Evolutionary conservation across 2,888 invertebrate species (phyloP).

Genomic region (Arrhopalites spinosus): DNA sequence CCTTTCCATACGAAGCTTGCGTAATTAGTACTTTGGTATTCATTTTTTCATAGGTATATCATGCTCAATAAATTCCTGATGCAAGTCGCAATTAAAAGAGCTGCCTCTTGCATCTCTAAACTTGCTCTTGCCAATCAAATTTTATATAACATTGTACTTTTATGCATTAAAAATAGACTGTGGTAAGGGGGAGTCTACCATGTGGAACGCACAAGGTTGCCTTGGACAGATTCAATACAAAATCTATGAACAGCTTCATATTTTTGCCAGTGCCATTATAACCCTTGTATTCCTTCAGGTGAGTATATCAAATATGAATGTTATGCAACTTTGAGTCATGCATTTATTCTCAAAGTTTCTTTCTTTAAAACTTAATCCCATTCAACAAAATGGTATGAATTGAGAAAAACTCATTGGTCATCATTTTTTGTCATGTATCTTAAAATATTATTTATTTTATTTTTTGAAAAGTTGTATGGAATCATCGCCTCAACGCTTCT

Average conservation of each 20-base stretch:
- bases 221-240: constrained; percentile 75
- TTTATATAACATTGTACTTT: background rate
- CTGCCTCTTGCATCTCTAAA: background rate
- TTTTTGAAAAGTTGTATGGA: constrained; percentile 76
- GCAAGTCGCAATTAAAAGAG: background rate
- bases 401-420: no score
- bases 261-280: constrained; percentile 77
- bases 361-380: no score
- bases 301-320: constrained; percentile 54
- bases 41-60: background rate
- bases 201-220: constrained; percentile 75
- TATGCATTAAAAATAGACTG: constrained; percentile 55
- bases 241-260: constrained; percentile 76
- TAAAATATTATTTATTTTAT: no score
- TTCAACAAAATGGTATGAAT: no score
- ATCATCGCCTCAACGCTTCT: constrained; percentile 76
- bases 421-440: no score
- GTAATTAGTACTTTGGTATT: background rate
- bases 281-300: constrained; percentile 78
- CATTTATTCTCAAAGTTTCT: no score
- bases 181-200: constrained; percentile 61
- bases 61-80: background rate
- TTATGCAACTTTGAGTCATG: no score
- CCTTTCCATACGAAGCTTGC: background rate
- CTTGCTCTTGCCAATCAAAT: background rate